Evolutionary conservation across 2,113 vertebrate species (phyloP).

Genomic region (Oceanodroma tethys): DNA sequence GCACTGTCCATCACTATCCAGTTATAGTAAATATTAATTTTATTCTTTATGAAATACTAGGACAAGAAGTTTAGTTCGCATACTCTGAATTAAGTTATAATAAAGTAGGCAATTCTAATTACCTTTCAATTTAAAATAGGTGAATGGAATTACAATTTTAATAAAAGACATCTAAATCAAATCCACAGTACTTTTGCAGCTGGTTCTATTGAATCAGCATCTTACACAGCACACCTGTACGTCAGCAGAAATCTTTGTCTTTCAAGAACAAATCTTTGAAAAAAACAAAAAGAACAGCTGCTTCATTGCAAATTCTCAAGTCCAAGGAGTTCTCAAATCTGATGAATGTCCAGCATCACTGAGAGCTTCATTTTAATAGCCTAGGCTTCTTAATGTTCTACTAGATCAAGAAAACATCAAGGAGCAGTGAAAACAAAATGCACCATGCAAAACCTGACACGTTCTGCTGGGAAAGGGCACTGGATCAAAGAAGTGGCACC

Average conservation of each 20-base stretch:
- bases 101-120: neutral
- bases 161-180: neutral
- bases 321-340: neutral
- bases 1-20: neutral
- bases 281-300: neutral
- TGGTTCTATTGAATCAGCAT: neutral
- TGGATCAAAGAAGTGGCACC: neutral
- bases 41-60: neutral
- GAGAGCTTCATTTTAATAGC: neutral
- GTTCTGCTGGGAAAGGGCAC: neutral
- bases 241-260: neutral
- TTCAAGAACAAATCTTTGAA: neutral
- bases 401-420: neutral
- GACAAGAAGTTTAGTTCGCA: neutral
- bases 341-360: neutral
- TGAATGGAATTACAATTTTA: neutral
- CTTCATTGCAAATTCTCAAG: neutral
- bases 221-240: neutral
- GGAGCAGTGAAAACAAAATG: neutral
- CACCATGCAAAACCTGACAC: neutral
- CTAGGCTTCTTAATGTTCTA: neutral
- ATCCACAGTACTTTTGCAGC: neutral
- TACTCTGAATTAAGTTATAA: neutral
- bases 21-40: neutral
- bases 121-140: neutral